Conservation (phyloP, 2,888 invertebrate genomes). For the Rotaria magnacalcarata region DNA sequence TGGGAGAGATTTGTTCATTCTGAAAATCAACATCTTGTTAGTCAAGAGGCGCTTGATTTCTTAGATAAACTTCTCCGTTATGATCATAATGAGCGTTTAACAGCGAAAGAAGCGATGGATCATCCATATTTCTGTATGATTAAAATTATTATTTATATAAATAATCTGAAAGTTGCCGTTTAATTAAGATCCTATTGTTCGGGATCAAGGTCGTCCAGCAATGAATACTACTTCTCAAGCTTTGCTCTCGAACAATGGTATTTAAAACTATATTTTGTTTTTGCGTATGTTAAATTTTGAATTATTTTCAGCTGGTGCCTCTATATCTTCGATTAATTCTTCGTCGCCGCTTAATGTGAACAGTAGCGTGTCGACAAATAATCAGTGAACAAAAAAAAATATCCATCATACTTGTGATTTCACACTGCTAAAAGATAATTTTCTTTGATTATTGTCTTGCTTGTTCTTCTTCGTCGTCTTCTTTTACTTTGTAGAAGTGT, state of each 20-base stretch:
- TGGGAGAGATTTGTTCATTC: conserved; percentile 99
- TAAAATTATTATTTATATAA: background rate
- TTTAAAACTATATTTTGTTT: background rate
- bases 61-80: conserved; percentile 96
- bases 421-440: background rate
- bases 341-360: conserved; percentile 28
- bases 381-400: conserved; percentile 20
- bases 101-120: conserved; percentile 98
- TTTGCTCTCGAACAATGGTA: conserved; percentile 7
- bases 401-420: background rate
- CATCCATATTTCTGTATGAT: conserved; percentile 79
- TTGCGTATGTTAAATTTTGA: background rate
- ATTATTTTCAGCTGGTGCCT: conserved; percentile 14
- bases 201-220: conserved; percentile 18
- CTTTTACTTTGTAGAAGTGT: conserved; percentile 13
- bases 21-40: conserved; percentile 96
- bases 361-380: conserved; percentile 11
- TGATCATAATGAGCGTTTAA: conserved; percentile 78
- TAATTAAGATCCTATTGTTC: conserved; percentile 15
- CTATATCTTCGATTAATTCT: conserved; percentile 7
- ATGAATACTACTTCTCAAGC: background rate
- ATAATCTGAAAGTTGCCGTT: background rate
- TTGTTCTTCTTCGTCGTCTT: background rate
- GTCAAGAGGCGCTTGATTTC: conserved; percentile 95
- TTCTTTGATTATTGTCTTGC: conserved; percentile 13